Conservation (phyloP, 2,113 vertebrate species). For the Crypturellus undulatus region DNA sequence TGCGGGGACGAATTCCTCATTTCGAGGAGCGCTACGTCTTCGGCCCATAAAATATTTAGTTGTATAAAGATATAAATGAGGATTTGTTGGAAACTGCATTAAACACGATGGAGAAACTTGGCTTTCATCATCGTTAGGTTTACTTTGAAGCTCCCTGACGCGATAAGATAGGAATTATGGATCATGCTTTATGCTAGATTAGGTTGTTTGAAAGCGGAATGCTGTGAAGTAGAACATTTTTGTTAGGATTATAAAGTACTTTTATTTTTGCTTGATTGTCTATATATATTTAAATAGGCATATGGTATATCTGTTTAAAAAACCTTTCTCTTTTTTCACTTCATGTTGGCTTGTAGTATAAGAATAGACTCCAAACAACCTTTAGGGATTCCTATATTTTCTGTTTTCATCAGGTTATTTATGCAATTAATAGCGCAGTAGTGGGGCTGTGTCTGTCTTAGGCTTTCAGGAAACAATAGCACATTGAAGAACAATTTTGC, state of each 20-base stretch:
- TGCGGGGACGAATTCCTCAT: neutral
- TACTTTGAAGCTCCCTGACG: neutral
- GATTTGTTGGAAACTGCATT: neutral
- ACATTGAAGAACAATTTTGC: neutral
- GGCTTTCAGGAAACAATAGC: neutral
- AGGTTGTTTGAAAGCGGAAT: neutral
- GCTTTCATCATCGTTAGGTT: neutral
- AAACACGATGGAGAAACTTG: neutral
- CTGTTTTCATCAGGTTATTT: neutral
- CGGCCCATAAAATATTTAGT: conserved; percentile 6
- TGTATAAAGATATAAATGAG: conserved; percentile 10
- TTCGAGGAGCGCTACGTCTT: neutral
- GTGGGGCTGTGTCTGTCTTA: neutral
- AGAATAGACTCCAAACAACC: neutral
- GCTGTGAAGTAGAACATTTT: neutral
- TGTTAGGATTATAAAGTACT: neutral
- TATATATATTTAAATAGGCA: neutral
- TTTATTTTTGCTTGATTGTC: neutral
- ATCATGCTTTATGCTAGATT: neutral
- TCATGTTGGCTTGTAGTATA: neutral
- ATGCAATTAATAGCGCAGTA: neutral
- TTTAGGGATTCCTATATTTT: neutral
- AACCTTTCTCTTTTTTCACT: neutral
- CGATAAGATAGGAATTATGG: neutral
- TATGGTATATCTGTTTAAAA: neutral